phyloP scores from a whole-genome alignment of 2,888 invertebrate genomes.

The Hyppa rectilinea region DNA sequence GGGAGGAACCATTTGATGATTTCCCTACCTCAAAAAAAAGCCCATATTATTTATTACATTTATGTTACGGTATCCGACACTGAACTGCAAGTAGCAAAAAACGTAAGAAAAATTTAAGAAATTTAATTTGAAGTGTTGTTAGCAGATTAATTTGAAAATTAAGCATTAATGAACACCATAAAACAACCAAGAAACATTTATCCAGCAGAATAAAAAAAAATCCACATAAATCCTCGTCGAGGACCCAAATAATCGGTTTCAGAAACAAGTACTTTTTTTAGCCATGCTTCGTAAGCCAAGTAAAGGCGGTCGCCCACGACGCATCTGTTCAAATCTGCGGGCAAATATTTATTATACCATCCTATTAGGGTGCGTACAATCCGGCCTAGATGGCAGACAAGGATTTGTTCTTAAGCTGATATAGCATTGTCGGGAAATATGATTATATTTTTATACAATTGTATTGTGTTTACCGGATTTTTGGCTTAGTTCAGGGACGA shows the following conservation, averaged over 20 bases:
- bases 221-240: constrained; percentile 9
- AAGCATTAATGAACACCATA: not conserved
- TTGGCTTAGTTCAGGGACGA: constrained; percentile 14
- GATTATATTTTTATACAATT: constrained; percentile 53
- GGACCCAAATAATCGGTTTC: constrained; percentile 59
- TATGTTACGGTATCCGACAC: no score
- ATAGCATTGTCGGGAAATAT: constrained; percentile 59
- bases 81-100: no score
- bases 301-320: constrained; percentile 70
- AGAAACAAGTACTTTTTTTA: constrained; percentile 67
- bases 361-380: constrained; percentile 68
- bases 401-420: constrained; percentile 61
- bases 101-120: no score
- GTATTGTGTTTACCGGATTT: constrained; percentile 46
- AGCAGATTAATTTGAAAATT: not conserved
- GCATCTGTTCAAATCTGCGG: constrained; percentile 81
- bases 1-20: no score
- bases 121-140: no score
- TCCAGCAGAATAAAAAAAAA: not conserved
- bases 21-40: no score
- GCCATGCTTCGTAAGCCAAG: constrained; percentile 67
- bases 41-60: no score
- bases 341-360: constrained; percentile 81
- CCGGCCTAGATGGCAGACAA: constrained; percentile 48
- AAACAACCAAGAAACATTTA: not conserved